Conservation (phyloP, 2,113 vertebrate species). For the Probosciger aterrimus region DNA sequence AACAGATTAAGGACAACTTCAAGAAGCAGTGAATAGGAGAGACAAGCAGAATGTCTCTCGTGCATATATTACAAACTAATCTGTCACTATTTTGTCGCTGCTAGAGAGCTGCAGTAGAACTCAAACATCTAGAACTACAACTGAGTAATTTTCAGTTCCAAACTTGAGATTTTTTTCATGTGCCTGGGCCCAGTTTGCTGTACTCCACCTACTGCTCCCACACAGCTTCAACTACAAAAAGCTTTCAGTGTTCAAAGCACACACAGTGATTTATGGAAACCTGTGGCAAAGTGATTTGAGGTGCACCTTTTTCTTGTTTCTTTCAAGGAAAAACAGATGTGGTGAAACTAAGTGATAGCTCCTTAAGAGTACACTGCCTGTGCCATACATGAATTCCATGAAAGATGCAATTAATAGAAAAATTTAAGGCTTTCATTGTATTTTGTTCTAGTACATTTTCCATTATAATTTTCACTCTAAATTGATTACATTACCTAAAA, state of each 20-base stretch:
- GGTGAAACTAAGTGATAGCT: neutral
- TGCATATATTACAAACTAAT: neutral
- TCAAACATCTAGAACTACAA: neutral
- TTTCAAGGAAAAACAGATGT: neutral
- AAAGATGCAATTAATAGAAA: neutral
- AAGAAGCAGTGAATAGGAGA: neutral
- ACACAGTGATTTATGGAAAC: neutral
- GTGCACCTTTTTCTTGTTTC: neutral
- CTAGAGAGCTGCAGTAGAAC: neutral
- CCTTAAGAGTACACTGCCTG: neutral
- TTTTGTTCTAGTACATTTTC: neutral
- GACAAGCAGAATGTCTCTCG: neutral
- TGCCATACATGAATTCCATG: neutral
- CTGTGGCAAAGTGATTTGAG: neutral
- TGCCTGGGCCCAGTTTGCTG: neutral
- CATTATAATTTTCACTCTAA: neutral
- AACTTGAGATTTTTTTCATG: neutral
- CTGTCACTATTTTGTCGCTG: neutral
- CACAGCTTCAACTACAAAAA: neutral
- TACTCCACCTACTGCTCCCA: neutral
- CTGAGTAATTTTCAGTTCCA: neutral
- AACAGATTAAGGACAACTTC: neutral
- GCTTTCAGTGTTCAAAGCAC: neutral
- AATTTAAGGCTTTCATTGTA: neutral
- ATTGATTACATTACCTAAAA: neutral